Evolutionary conservation across 2,888 invertebrate species (phyloP), one percentile per base, ranked within the genome.

Genomic region (Steromphala cineraria): DNA sequence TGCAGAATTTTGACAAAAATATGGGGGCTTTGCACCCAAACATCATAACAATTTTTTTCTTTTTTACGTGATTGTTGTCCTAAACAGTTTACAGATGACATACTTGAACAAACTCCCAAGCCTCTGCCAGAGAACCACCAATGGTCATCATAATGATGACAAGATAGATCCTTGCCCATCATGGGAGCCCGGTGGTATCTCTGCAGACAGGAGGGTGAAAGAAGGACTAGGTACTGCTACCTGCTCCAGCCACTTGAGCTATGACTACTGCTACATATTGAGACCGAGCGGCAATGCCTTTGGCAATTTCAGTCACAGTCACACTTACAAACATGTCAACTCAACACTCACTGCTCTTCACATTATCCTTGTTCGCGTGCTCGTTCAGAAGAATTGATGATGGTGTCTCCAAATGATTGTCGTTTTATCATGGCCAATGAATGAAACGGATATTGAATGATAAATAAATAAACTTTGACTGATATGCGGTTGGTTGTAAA

Each of bases 311-410:
- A 56, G 56, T 56, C 56, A 56, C 71, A 40, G 71, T 71, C 71
- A 71, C 71, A 71, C 71, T 19, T 24, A 71, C 71, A 71, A 71
- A 71, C 71, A 71, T 71, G 71, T 40, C 36, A n/a, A n/a, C n/a
- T n/a, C 71, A 71, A 36, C 36, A 31, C 13, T 71, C 31, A 40
- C 56, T n/a, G 19, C 28, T 40, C 36, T 71, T 36, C 71, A 71
- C 71, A 71, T 71, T 31, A 36, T n/a, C 15, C 19, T 67, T 67
- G 67, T 67, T 31, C 67, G n/a, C 71, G 19, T 71, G 71, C 71
- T 71, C 71, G 10, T 46, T 46, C 13, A 46, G 46, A 40, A 10
- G 71, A 36, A 36, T 36, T n/a, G 36, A n/a, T 31, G 71, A 71
- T 71, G 71, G 71, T 17, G 19, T 4, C 19, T 36, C 19, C 31